These are phyloP conservation scores for Orientallactaga sibirica DNA, from an alignment of 2,797 vertebrate genomes.

Conservation along the genomic window DNA sequence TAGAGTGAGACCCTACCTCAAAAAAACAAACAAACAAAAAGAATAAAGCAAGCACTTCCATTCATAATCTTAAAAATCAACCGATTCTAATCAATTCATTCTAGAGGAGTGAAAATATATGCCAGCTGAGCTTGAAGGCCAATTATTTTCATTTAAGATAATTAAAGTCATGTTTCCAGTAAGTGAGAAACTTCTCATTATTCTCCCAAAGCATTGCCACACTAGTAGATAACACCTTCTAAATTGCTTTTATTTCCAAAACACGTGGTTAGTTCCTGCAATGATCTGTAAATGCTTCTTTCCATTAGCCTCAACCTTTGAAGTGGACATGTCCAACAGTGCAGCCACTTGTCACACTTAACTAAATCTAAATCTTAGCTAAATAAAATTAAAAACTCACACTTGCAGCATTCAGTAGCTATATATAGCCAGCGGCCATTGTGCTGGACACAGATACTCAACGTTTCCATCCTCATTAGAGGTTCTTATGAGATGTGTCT, in stretches of 20 bases:
- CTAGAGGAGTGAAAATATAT: conserved; percentile 24
- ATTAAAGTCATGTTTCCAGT: conserved; percentile 4
- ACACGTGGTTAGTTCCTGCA: background rate
- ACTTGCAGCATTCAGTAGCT: background rate
- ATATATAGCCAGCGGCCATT: accelerated
- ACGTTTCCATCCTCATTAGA: accelerated
- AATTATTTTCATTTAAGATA: conserved; percentile 46
- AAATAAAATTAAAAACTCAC: background rate
- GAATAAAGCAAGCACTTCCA: background rate
- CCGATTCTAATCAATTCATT: background rate
- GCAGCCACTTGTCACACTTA: background rate
- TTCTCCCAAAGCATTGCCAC: background rate
- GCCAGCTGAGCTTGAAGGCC: background rate
- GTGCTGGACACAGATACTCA: accelerated
- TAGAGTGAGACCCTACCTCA: too few relatives aligned
- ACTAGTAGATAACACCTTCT: background rate
- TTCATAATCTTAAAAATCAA: background rate
- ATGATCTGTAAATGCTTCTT: background rate
- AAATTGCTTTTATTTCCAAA: conserved; percentile 3
- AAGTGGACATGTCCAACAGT: background rate
- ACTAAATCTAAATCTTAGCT: background rate
- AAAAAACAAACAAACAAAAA: too few relatives aligned
- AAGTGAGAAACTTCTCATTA: background rate
- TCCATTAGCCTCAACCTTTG: background rate
- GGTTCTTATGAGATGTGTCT: background rate